Evolutionary conservation across 2,113 vertebrate genomes (phyloP), one percentile per base, ranked within the genome.

Genomic region (Pterocles burchelli): DNA sequence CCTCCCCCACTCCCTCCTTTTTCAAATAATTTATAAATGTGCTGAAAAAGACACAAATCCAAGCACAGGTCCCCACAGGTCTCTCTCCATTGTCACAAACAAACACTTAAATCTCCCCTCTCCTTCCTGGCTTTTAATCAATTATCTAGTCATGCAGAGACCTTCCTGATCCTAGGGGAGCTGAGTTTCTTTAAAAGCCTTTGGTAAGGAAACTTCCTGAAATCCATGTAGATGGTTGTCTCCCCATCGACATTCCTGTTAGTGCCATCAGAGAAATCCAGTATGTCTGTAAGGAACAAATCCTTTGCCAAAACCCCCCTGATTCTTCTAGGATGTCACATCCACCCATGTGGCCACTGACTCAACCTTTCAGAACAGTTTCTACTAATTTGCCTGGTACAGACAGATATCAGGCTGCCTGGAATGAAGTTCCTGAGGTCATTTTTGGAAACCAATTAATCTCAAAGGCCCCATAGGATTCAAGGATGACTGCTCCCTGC

Each of bases 281-380:
- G 12, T 22, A 8, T 13, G 5, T 52, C 61, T 24, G 15, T 57
- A 66, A 61, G 28, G 20, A 31, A 29, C 4, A 26, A 25, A 76
- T 66, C 45, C 58, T 70, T 24, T 45, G 55, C 31, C 28, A 70
- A n/a, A 25, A 5, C 24, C 4, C 8, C 0, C 0, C 48, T 58
- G 54, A 34, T 73, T 49, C 68, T 62, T 45, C 59, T 33, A 22
- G 7, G 15, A 9, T 26, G 21, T 41, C 55, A 12, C 10, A 25
- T 14, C 63, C 31, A 20, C 6, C 26, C 45, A 17, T 7, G 28
- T 1, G 7, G 36, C 11, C 13, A 29, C 26, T 28, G 41, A 20
- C 33, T 70, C 38, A n/a, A 3, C 57, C 21, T 31, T 77, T 61
- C 61, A 71, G 79, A 61, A 41, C 0, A 25, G 28, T 52, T 88